Conservation (phyloP, 1,140 invertebrate genomes). For the Cylas formicarius region DNA sequence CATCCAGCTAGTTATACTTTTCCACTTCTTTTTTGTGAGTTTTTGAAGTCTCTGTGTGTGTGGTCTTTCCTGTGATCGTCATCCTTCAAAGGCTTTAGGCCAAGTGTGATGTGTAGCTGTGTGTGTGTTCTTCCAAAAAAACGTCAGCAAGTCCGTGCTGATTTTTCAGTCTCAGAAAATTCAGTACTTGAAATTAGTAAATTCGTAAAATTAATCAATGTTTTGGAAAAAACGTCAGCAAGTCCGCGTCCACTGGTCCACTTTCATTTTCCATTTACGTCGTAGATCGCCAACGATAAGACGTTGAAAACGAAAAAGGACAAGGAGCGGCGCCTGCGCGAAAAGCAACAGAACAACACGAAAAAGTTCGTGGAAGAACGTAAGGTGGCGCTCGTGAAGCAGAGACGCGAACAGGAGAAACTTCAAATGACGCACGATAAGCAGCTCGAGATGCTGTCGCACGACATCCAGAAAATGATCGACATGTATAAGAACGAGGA, state of each 20-base stretch:
- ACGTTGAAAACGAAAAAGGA: slow-evolving; percentile 96
- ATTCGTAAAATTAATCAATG: no score
- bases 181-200: no score
- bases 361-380: slow-evolving; percentile 98
- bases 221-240: no score
- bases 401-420: slow-evolving; percentile 89
- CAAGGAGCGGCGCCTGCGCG: slow-evolving; percentile 84
- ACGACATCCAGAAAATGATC: slow-evolving; percentile 88
- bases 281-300: slow-evolving; percentile 79
- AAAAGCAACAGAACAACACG: slow-evolving; percentile 98
- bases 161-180: no score
- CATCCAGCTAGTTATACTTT: no score
- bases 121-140: no score
- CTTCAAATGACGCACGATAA: slow-evolving; percentile 87
- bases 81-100: no score
- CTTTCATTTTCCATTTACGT: slow-evolving; percentile 12
- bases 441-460: slow-evolving; percentile 82
- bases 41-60: no score
- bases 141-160: no score
- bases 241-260: background rate
- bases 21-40: no score
- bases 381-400: slow-evolving; percentile 80
- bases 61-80: no score
- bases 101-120: no score
- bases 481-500: slow-evolving; percentile 95